Evolutionary conservation across 2,888 invertebrate species (phyloP), one percentile per base, ranked within the genome.

Genomic region (Brachypalpus laphriformis): DNA sequence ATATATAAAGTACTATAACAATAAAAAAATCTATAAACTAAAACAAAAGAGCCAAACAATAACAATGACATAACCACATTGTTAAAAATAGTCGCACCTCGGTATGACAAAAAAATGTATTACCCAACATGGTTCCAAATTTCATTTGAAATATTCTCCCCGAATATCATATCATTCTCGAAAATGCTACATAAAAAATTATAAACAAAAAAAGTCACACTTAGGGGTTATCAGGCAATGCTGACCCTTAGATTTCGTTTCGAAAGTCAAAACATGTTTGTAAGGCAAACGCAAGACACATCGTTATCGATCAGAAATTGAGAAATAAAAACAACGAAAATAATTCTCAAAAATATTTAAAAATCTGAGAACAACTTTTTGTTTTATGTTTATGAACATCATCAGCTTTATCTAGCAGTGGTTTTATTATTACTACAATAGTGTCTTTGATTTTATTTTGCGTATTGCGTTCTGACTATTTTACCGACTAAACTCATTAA

Each of bases 231-330:
- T 83, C 83, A 25, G 7, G 8, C 3, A 28, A 1, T 3, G 42
- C n/a, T 65, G 74, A 80, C 80, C 74, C 34, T 11, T n/a, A 22
- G 63, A 85, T 85, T 80, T 57, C 57, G 47, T 63, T 65, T 85
- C 70, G 51, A 80, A 75, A 80, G 45, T 75, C 80, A 85, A 70
- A 85, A 80, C 83, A 85, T 78, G 72, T 83, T 83, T 83, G 57
- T 80, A 78, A 54, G 63, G 6, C 65, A 14, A 3, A 9, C 34
- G 11, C 18, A 22, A 49, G 42, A 49, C 57, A 28, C 25, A 40
- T 49, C 80, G 65, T 80, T 85, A 85, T 80, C 83, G 75, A 65
- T 83, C 47, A 37, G 47, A 78, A 85, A 85, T 80, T 80, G 80
- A 45, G 70, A 70, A 83, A 82, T 25, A 34, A 54, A 40, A 59